phyloP scores from a whole-genome alignment of 2,113 vertebrate genomes.

The Chrysemys picta region DNA sequence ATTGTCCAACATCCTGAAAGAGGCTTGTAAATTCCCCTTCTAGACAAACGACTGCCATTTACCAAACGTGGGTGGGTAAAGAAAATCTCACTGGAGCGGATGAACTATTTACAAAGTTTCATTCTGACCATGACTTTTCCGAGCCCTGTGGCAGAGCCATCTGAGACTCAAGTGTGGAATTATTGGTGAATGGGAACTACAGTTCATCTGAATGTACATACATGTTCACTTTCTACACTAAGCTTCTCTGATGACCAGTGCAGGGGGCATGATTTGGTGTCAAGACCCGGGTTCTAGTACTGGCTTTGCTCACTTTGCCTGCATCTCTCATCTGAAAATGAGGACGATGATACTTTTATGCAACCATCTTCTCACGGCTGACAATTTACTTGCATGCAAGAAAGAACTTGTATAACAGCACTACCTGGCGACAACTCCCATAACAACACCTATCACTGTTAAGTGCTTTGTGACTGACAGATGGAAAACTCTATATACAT shows the following conservation, averaged over 20 bases:
- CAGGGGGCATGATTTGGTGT: background rate
- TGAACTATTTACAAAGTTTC: background rate
- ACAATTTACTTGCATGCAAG: background rate
- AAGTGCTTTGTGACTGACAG: background rate
- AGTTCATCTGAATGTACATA: accelerated
- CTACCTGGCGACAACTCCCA: slow-evolving; percentile 1
- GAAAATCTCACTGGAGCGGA: background rate
- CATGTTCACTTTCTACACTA: background rate
- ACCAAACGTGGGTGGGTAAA: background rate
- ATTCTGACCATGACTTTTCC: background rate
- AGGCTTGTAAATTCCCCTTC: background rate
- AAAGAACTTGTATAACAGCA: background rate
- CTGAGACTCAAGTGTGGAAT: accelerated
- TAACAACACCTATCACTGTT: accelerated
- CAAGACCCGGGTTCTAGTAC: background rate
- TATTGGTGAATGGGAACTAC: background rate
- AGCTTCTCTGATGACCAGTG: background rate
- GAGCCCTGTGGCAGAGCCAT: background rate
- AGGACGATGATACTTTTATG: background rate
- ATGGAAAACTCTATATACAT: background rate
- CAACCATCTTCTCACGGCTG: background rate
- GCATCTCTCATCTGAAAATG: background rate
- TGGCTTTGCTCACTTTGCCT: background rate
- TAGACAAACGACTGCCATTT: background rate
- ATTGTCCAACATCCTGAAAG: slow-evolving; percentile 1